Conservation (phyloP, 1,140 invertebrate genomes). For the Ridgeia piscesae region DNA sequence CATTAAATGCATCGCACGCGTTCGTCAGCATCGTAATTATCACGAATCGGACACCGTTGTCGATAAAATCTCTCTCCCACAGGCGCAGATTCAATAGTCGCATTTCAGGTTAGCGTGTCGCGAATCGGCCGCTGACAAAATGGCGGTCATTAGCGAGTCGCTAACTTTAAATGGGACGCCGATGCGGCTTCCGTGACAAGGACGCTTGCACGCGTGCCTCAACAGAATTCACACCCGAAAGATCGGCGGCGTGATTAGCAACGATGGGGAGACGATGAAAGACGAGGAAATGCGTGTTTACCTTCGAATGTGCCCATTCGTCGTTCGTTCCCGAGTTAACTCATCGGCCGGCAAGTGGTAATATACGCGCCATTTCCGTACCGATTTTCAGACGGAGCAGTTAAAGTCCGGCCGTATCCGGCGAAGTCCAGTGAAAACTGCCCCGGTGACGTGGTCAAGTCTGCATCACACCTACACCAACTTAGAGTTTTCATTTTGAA, state of each 20-base stretch:
- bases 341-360: not conserved
- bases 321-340: not conserved
- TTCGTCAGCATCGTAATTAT: not conserved
- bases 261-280: not conserved
- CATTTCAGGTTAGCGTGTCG: not conserved
- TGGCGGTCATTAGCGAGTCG: not conserved
- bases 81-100: not conserved
- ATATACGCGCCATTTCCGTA: not conserved
- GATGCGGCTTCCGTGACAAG: not conserved
- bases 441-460: not conserved
- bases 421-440: not conserved
- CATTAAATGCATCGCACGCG: not conserved
- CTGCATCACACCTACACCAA: not conserved
- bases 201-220: not conserved
- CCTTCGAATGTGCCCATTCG: not conserved
- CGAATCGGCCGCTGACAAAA: not conserved
- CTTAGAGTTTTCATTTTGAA: not conserved
- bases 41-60: conserved; percentile 3
- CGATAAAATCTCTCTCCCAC: conserved; percentile 4
- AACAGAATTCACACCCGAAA: not conserved
- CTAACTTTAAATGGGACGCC: not conserved
- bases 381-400: not conserved
- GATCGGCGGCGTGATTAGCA: not conserved
- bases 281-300: not conserved
- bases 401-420: not conserved